Evolutionary conservation across 2,888 invertebrate species (phyloP).

Genomic region (Beris morrisii): DNA sequence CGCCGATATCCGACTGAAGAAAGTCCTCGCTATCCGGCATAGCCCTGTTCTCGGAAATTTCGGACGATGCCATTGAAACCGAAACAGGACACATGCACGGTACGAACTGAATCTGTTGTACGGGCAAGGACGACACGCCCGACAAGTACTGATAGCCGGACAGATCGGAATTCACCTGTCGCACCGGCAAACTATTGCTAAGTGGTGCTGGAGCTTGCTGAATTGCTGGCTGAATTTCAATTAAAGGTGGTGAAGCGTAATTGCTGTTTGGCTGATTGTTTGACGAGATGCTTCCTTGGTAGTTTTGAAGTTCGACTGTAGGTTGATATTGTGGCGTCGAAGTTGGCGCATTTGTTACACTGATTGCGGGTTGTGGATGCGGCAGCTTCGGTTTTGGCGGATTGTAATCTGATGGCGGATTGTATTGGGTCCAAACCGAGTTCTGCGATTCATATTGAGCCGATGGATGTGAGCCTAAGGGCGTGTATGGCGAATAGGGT

Average conservation of each 20-base stretch:
- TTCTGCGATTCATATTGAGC: conserved; percentile 1
- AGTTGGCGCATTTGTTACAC: not conserved
- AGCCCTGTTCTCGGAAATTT: conserved; percentile 28
- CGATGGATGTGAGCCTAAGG: conserved; percentile 14
- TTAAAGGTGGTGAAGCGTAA: conserved; percentile 9
- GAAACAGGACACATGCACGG: conserved; percentile 42
- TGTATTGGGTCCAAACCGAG: conserved; percentile 32
- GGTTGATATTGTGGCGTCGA: conserved; percentile 19
- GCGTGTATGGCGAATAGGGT: conserved; percentile 28
- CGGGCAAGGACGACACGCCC: not conserved
- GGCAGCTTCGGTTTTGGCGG: conserved; percentile 9
- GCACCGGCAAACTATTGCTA: not conserved
- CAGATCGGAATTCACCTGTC: conserved; percentile 28
- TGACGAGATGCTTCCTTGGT: conserved; percentile 8
- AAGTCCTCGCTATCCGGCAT: not conserved
- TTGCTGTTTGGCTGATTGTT: conserved; percentile 1
- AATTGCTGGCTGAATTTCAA: conserved; percentile 20
- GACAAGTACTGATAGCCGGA: conserved; percentile 34
- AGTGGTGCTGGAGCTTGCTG: not conserved
- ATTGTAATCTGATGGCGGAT: conserved; percentile 4
- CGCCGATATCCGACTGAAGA: conserved; percentile 5
- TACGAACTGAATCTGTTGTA: conserved; percentile 40
- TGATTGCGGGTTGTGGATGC: conserved; percentile 4
- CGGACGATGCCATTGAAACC: conserved; percentile 32
- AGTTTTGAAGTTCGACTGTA: conserved; percentile 17